phyloP scores from a whole-genome alignment of 2,888 invertebrate species.

The Teleogryllus oceanicus region DNA sequence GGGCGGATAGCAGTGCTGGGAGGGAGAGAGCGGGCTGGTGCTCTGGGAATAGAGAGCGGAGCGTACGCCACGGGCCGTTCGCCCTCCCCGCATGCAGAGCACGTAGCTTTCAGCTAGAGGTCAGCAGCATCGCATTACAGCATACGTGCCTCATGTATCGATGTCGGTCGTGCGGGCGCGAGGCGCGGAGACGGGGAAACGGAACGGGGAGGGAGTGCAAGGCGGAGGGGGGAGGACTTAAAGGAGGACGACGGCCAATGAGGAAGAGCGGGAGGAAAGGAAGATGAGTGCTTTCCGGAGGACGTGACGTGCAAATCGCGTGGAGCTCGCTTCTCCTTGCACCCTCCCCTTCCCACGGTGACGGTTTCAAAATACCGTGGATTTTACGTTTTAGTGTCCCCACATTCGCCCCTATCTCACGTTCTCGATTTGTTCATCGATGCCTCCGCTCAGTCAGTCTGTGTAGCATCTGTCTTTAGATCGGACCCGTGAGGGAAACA shows the following conservation, averaged over 20 bases:
- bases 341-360: not conserved
- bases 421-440: too few species aligned
- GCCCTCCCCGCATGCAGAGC: not conserved
- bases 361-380: not conserved
- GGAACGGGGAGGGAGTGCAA: not conserved
- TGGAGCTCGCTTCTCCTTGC: not conserved
- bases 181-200: not conserved
- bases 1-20: not conserved
- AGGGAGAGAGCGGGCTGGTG: not conserved
- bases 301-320: not conserved
- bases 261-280: not conserved
- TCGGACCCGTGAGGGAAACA: too few species aligned
- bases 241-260: not conserved
- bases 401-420: too few species aligned
- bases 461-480: too few species aligned
- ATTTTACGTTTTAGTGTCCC: too few species aligned
- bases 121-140: constrained; percentile 7
- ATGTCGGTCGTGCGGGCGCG: not conserved
- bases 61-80: not conserved
- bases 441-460: too few species aligned
- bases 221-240: not conserved
- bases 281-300: not conserved
- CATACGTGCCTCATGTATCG: constrained; percentile 18
- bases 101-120: constrained; percentile 18
- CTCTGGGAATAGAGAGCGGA: not conserved